Evolutionary conservation across 2,113 vertebrate genomes (phyloP).

Genomic region (Uria lomvia): DNA sequence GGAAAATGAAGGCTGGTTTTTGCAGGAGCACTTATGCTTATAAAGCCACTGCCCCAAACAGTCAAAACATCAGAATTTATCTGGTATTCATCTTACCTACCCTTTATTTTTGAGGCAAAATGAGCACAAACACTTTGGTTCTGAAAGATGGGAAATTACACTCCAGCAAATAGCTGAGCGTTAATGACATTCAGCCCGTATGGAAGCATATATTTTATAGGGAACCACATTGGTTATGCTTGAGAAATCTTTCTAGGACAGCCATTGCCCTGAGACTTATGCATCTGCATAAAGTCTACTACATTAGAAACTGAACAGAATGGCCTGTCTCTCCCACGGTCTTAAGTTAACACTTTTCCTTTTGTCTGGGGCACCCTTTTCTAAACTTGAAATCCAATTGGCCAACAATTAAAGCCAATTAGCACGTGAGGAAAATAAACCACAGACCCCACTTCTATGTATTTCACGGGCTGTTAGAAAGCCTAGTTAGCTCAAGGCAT

Average conservation of each 20-base stretch:
- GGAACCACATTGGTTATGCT: constrained; percentile 14
- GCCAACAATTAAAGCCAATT: constrained; percentile 99
- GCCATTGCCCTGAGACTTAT: constrained; percentile 35
- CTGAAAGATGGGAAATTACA: neutral
- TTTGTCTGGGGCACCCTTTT: constrained; percentile 74
- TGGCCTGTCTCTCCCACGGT: constrained; percentile 71
- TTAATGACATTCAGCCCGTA: neutral
- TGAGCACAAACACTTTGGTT: neutral
- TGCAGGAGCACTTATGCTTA: neutral
- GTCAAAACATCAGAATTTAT: neutral
- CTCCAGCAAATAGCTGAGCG: neutral
- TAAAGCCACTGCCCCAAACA: neutral
- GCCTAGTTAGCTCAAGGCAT: constrained; percentile 76
- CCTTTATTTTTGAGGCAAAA: neutral
- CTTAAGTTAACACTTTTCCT: constrained; percentile 66
- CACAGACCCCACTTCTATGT: constrained; percentile 37
- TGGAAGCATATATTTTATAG: constrained; percentile 22
- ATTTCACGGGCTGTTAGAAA: constrained; percentile 64
- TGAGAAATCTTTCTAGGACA: constrained; percentile 45
- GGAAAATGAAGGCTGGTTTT: neutral
- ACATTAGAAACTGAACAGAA: constrained; percentile 61
- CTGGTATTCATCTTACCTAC: neutral
- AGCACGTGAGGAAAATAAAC: constrained; percentile 86
- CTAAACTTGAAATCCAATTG: constrained; percentile 91
- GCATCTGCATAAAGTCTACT: constrained; percentile 65